Base-by-base conservation (phyloP, 2,797 vertebrate species). In the Benthosema pterotum region DNA sequence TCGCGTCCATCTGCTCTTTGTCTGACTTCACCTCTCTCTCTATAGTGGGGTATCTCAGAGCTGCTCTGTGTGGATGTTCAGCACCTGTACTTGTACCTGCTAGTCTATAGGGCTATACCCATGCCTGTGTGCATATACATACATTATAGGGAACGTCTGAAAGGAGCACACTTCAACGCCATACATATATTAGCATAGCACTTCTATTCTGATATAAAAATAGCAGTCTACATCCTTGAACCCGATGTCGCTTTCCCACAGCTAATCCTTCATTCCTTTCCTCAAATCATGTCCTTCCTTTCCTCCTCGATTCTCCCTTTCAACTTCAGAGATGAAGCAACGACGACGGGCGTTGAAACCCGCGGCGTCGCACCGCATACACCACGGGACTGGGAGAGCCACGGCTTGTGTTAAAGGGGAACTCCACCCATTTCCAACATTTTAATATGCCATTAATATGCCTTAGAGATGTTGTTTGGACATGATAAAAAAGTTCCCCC, bases 161-260 rank as follows among this genome's bases (percentile, higher is more conserved):
- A 86, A 83, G 63, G n/a, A n/a, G 68, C 83, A 82, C 82, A 83
- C 72, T 71, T 57, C n/a, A 70, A 82, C 63, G 79, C 78, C 47
- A 75, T 77, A 82, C 85, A n/a, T n/a, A n/a, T n/a, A n/a, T n/a
- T n/a, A n/a, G n/a, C n/a, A n/a, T 79, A 89, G 81, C 77, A 83
- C 80, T 89, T 38, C 32, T 38, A 38, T 38, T 38, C 32, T 38
- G 9, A 9, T 9, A 38, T 38, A 9, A 9, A 38, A 38, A 38
- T 38, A 38, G 32, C 32, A 11, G 32, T 38, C 32, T 38, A 38
- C 32, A 38, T 38, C 2, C 18, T 4, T 87, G 79, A 87, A 83
- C 84, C 68, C 11, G n/a, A 67, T 79, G 84, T 84, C 80, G 83
- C 75, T 64, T 65, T 71, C n/a, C 7, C 58, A 57, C 45, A 14